Conservation (phyloP, 2,888 invertebrate species). For the Suillia variegata region DNA sequence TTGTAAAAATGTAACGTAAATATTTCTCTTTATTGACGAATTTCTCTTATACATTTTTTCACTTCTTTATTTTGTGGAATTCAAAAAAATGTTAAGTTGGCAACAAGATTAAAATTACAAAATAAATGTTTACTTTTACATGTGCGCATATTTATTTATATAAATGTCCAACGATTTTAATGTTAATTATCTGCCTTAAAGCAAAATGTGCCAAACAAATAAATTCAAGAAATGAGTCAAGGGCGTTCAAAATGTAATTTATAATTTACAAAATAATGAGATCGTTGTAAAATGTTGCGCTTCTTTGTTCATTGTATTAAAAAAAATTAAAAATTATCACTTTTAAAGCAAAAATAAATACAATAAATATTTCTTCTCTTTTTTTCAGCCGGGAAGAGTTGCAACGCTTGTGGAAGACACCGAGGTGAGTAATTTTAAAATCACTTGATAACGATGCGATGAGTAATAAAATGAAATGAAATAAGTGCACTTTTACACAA, state of each 20-base stretch:
- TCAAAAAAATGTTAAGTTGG: too few relatives aligned
- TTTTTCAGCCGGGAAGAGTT: slow-evolving; percentile 87
- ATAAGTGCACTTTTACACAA: not conserved
- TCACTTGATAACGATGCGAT: too few relatives aligned
- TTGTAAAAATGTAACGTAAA: too few relatives aligned
- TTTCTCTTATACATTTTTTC: too few relatives aligned
- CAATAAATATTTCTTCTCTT: slow-evolving; percentile 15
- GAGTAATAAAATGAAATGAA: not conserved
- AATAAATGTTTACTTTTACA: too few relatives aligned
- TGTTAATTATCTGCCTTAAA: too few relatives aligned
- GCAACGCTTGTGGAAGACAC: slow-evolving; percentile 82
- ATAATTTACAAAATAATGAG: not conserved
- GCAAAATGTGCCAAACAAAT: too few relatives aligned
- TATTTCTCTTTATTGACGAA: too few relatives aligned
- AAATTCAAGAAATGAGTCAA: not conserved
- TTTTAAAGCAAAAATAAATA: slow-evolving; percentile 4
- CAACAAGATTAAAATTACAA: too few relatives aligned
- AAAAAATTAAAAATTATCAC: not conserved
- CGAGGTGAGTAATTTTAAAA: slow-evolving; percentile 67
- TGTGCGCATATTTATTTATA: not conserved
- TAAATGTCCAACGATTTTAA: not conserved
- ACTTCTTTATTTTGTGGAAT: too few relatives aligned
- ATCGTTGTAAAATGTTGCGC: not conserved
- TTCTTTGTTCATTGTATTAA: not conserved
- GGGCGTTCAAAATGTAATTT: not conserved